Percentiles rank a stretch among this genome's conserved stretches.
phyloP scores from a whole-genome alignment of 2,797 vertebrate species.

The Heteromormyrus szaboi region DNA sequence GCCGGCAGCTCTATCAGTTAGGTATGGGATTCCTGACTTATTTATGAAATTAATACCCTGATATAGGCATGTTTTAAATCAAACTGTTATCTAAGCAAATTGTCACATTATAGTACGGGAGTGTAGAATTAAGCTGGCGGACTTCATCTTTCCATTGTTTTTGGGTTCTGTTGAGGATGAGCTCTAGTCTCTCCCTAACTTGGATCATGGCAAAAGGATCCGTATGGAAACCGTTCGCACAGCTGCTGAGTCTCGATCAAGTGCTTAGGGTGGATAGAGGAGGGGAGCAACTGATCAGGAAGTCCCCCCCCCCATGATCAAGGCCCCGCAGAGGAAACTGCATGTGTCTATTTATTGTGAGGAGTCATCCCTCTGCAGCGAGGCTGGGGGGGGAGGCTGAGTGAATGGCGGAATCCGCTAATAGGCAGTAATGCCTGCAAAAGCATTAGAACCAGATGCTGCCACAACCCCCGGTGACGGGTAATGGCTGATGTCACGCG shows the following conservation, averaged over 20 bases:
- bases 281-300: neutral
- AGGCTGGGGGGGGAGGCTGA: slow-evolving; percentile 24
- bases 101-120: neutral
- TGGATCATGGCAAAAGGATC: neutral
- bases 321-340: neutral
- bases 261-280: neutral
- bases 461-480: slow-evolving; percentile 54
- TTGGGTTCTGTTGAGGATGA: neutral
- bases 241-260: neutral
- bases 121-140: neutral
- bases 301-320: neutral
- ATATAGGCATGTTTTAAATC: neutral
- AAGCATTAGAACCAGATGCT: slow-evolving; percentile 54
- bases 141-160: neutral
- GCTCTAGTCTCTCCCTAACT: neutral
- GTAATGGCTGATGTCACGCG: slow-evolving; percentile 61
- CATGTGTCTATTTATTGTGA: slow-evolving; percentile 47
- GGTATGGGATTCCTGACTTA: neutral
- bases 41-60: neutral
- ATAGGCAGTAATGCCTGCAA: slow-evolving; percentile 61
- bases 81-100: neutral
- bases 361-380: slow-evolving; percentile 35
- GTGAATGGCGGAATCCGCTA: slow-evolving; percentile 47
- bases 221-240: neutral
- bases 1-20: neutral